Base-by-base conservation (phyloP, 2,888 invertebrate species). In the Platerodrilus igneus region DNA sequence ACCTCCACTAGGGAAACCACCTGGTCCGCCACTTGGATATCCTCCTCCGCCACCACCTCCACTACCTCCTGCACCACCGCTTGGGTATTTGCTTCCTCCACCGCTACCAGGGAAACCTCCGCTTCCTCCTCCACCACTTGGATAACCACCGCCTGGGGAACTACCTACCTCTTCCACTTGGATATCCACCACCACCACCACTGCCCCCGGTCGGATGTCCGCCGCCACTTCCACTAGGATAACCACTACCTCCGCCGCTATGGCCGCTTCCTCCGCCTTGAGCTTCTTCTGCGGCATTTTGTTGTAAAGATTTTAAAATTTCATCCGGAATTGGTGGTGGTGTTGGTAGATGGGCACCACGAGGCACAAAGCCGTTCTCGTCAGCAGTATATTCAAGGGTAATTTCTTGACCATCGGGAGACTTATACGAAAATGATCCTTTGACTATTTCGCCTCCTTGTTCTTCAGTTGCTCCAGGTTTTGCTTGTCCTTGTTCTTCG, bases 321-420 rank as follows among this genome's bases (percentile, higher is more conserved):
- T 75, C 79, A 51, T 74, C 76, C n/a, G 80, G 80, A 47, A 80
- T 77, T 34, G 79, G 79, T 2, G 79, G 79, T 4, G 79, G 74
- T 0, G 78, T 78, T 9, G 80, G 80, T 28, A 80, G 58, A 50
- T 79, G 75, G 13, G 68, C 70, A 22, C 75, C 75, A 43, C 72
- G 68, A 1, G 80, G 76, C 41, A 75, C 76, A 64, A 81, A 81
- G 33, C 81, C 81, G 45, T 78, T 79, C 57, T 80, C 80, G 56
- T 81, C 80, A 23, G 79, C 80, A 1, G 75, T 71, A 55, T 80
- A 80, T n/a, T 74, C 71, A 9, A 81, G 62, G 35, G 72, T 74
- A 44, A 78, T 75, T 10, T 74, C 66, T 48, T 76, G 72, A 2
- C 81, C 81, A 55, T 81, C 81, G 1, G 80, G 80, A 16, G 77